Conservation (phyloP, 2,888 invertebrate genomes). For the Rapana venosa region DNA sequence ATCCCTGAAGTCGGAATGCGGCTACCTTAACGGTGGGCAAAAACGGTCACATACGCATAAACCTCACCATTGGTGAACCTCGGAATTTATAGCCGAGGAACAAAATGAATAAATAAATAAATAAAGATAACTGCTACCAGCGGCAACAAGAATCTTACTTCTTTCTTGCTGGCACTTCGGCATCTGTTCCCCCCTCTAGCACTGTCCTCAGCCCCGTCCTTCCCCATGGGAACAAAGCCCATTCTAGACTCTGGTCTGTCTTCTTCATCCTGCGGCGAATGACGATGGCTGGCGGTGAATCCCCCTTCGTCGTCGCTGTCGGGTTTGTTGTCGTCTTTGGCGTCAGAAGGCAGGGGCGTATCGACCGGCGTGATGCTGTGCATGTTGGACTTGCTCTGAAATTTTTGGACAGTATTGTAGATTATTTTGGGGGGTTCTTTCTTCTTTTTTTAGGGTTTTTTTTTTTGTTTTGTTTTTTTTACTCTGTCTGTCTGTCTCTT, state of each 20-base stretch:
- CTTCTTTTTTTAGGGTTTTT: not conserved
- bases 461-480: not conserved
- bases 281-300: not conserved
- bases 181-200: not conserved
- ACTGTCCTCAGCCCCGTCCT: slow-evolving; percentile 34
- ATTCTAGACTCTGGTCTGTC: slow-evolving; percentile 57
- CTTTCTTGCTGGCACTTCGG: not conserved
- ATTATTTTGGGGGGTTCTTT: not conserved
- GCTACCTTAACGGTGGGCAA: no score
- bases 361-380: not conserved
- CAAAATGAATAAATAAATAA: no score
- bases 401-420: not conserved
- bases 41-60: no score
- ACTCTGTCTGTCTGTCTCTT: not conserved
- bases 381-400: slow-evolving; percentile 22
- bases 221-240: slow-evolving; percentile 59
- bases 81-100: no score
- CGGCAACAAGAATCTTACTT: no score
- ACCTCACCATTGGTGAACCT: no score
- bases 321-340: not conserved
- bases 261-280: not conserved
- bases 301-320: not conserved
- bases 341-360: not conserved
- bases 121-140: no score
- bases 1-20: no score